Evolutionary conservation across 2,888 invertebrate species (phyloP).

Genomic region (Smittia aterrima): DNA sequence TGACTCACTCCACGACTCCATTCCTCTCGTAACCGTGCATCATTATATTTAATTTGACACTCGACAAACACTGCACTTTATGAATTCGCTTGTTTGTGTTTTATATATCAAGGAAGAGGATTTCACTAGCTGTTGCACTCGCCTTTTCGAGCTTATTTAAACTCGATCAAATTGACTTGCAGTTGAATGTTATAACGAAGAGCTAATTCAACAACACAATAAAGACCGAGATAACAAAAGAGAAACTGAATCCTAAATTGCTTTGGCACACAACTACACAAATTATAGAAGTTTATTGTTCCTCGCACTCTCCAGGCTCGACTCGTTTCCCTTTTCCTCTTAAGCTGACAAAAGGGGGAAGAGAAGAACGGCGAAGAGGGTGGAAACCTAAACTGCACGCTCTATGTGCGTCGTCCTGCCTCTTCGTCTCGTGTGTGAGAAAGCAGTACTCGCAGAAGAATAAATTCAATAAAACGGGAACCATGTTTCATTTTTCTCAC

Average conservation of each 20-base stretch:
- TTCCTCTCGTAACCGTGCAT: neutral
- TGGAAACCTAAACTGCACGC: neutral
- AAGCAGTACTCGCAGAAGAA: neutral
- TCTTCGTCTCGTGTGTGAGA: constrained; percentile 21
- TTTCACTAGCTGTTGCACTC: neutral
- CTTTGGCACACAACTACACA: constrained; percentile 34
- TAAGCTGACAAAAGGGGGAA: constrained; percentile 1
- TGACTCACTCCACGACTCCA: neutral
- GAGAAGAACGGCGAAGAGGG: neutral
- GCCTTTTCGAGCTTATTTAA: neutral
- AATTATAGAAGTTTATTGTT: constrained; percentile 40
- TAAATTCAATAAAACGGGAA: constrained; percentile 22
- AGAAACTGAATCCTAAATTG: constrained; percentile 35
- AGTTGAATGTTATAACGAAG: neutral
- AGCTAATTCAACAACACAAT: neutral
- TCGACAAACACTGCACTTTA: constrained; percentile 2
- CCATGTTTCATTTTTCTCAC: constrained; percentile 33
- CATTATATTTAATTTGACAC: constrained; percentile 25
- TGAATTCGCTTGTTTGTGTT: neutral
- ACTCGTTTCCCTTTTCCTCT: constrained; percentile 12
- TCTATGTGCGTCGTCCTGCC: neutral
- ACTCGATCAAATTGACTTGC: neutral
- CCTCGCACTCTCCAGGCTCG: constrained; percentile 16
- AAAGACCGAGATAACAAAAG: constrained; percentile 5
- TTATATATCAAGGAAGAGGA: neutral